Evolutionary conservation across 2,113 vertebrate genomes (phyloP), one percentile per base, ranked within the genome.

Genomic region (Leuciscus idus): DNA sequence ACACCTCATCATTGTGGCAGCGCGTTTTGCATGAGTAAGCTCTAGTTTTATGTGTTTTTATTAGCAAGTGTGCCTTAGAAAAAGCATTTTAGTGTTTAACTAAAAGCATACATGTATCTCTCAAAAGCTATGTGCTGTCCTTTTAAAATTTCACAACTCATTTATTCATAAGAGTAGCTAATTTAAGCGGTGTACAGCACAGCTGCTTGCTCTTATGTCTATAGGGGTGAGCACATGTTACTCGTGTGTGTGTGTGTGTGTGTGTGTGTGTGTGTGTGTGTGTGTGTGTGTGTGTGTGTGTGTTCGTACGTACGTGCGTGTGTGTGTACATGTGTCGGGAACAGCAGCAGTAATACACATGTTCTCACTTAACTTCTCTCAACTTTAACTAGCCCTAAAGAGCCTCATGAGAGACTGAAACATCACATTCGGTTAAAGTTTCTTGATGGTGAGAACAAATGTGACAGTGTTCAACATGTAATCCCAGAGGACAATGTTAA

Each of bases 271-370:
- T 46, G 46, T 46, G 46, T 46, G 46, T 48, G 46, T 48, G 46
- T 48, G 46, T 12, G 10, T 48, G 46, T 48, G 46, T 48, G 46
- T 46, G 46, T 46, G 46, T 48, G 13, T 17, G 13, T 52, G 50
- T 17, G 50, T 4, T 12, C 3, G 1, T 15, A 4, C 0, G 50
- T 28, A 4, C 26, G 1, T 30, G 46, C 11, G 39, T 15, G 23
- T 30, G 15, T 52, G 74, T 57, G 28, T 36, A 6, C 23, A 30
- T 78, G 19, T 79, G 7, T 43, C 10, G 15, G 77, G 23, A 79
- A 39, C 55, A 15, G 55, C 77, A 59, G 77, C 77, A 61, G 55
- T 17, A 59, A 79, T n/a, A 61, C 77, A 79, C 77, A 39, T 79
- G 52, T 61, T 79, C 77, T 78, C 52, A 30, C 50, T 78, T 57